Conservation (phyloP, 2,113 vertebrate genomes). For the Morone saxatilis region DNA sequence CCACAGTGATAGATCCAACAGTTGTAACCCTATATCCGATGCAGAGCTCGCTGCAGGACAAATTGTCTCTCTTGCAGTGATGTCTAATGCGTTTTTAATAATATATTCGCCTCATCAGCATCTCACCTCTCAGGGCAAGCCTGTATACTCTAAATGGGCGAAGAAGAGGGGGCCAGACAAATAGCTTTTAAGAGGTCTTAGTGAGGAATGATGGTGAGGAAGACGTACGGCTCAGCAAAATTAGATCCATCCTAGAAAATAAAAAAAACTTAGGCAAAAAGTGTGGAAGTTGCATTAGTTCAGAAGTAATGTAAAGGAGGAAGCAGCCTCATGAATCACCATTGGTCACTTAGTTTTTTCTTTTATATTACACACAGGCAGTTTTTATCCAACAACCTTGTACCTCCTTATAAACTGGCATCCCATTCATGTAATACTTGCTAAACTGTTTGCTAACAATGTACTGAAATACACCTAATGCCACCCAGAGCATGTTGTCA, state of each 20-base stretch:
- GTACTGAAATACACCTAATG: background rate
- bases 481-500: background rate
- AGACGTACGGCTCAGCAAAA: constrained; percentile 66
- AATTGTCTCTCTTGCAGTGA: constrained; percentile 48
- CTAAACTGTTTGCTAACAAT: background rate
- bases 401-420: too few species aligned
- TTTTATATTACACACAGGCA: background rate
- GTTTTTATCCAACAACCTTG: background rate
- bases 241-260: constrained; percentile 36
- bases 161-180: constrained; percentile 58
- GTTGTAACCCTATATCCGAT: constrained; percentile 38
- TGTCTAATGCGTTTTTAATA: constrained; percentile 80
- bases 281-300: constrained; percentile 36
- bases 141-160: constrained; percentile 54
- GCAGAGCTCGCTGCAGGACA: constrained; percentile 28
- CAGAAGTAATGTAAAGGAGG: constrained; percentile 19
- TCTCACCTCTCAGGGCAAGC: constrained; percentile 58
- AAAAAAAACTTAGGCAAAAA: constrained; percentile 1
- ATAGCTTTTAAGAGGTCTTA: constrained; percentile 68
- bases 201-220: constrained; percentile 48
- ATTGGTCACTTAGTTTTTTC: background rate
- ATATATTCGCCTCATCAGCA: constrained; percentile 80
- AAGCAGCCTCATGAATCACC: constrained; percentile 11
- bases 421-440: background rate
- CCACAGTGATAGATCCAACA: constrained; percentile 8